Conservation (phyloP, 2,797 vertebrate species). For the Zenarchopterus dispar region DNA sequence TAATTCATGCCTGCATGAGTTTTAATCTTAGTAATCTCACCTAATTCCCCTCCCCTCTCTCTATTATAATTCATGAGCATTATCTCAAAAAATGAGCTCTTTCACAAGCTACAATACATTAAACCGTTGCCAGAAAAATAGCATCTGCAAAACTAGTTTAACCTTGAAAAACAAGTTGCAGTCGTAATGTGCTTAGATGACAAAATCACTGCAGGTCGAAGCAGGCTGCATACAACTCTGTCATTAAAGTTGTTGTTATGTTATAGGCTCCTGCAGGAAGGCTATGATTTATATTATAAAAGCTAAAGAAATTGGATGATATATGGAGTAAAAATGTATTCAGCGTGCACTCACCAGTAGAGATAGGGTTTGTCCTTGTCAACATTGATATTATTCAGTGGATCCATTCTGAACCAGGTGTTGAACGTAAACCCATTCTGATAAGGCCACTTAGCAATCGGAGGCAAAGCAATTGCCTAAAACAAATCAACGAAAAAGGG, state of each 20-base stretch:
- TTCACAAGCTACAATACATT: conserved; percentile 45
- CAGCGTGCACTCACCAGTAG: conserved; percentile 89
- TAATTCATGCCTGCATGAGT: conserved; percentile 42
- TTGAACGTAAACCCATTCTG: conserved; percentile 98
- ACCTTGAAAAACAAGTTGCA: conserved; percentile 60
- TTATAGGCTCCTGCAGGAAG: conserved; percentile 25
- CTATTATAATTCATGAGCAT: conserved; percentile 55
- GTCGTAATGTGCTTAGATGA: conserved; percentile 50
- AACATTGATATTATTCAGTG: conserved; percentile 95
- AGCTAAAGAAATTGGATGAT: conserved; percentile 31
- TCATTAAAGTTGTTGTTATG: conserved; percentile 50
- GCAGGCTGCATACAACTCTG: conserved; percentile 39
- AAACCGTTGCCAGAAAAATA: conserved; percentile 38
- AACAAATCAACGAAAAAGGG: conserved; percentile 8
- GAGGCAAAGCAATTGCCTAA: conserved; percentile 98
- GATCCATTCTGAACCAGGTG: conserved; percentile 99
- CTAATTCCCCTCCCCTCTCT: conserved; percentile 45
- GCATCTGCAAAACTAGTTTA: conserved; percentile 48
- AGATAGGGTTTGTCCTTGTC: conserved; percentile 99
- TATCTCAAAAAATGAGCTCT: conserved; percentile 53
- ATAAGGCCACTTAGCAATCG: conserved; percentile 99
- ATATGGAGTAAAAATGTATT: conserved; percentile 12
- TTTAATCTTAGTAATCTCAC: conserved; percentile 72
- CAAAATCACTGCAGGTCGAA: conserved; percentile 46
- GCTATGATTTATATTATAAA: conserved; percentile 28